phyloP scores from a whole-genome alignment of 2,113 vertebrate species.

The Gymnorhina tibicen region DNA sequence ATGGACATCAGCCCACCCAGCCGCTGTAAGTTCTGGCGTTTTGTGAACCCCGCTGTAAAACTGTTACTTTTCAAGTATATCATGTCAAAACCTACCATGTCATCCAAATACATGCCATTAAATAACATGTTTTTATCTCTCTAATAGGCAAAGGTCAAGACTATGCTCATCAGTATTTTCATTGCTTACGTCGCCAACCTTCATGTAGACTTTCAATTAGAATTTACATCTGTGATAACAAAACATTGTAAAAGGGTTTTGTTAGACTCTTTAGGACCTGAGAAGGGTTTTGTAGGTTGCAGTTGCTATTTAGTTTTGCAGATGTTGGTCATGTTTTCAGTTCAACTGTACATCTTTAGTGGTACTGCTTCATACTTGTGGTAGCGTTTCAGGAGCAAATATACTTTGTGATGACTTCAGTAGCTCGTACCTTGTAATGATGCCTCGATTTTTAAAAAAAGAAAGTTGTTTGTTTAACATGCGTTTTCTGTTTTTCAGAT shows the following conservation, averaged over 20 bases:
- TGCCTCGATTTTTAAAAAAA: accelerated
- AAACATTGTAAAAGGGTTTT: not conserved
- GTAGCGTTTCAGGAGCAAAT: not conserved
- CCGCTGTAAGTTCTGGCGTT: constrained; percentile 83
- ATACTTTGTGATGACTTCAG: not conserved
- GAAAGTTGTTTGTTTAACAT: not conserved
- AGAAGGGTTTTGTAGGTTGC: not conserved
- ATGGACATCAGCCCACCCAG: constrained; percentile 99
- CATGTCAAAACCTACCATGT: not conserved
- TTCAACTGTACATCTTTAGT: not conserved
- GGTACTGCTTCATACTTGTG: not conserved
- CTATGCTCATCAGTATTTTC: not conserved
- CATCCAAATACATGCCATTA: not conserved
- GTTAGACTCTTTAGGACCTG: not conserved
- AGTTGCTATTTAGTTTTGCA: not conserved
- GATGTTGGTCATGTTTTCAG: not conserved
- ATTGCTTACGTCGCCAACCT: not conserved
- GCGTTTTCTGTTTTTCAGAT: not conserved
- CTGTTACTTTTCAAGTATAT: not conserved
- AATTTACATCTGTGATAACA: not conserved
- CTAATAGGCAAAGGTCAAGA: not conserved
- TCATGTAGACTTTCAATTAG: not conserved
- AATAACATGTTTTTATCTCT: not conserved
- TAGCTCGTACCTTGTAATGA: not conserved
- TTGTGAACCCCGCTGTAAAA: not conserved